Conservation (phyloP, 2,113 vertebrate genomes). For the Dipodomys ordii region DNA sequence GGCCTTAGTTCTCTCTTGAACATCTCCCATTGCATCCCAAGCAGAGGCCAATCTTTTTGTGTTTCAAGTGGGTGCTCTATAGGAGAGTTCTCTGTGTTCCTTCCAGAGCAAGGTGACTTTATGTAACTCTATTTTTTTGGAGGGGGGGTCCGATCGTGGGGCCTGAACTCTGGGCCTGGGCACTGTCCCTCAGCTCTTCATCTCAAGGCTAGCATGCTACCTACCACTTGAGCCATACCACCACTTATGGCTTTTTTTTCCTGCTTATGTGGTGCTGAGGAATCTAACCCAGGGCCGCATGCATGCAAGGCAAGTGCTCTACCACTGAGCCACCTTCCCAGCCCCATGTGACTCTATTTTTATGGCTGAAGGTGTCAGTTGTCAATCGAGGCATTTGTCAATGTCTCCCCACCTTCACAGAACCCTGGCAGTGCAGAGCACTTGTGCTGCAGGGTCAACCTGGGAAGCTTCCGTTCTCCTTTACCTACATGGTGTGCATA, state of each 20-base stretch:
- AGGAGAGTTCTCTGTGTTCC: slow-evolving; percentile 69
- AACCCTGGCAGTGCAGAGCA: background rate
- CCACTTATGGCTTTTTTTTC: no score
- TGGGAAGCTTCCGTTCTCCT: background rate
- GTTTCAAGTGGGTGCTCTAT: slow-evolving; percentile 57
- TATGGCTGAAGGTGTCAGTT: slow-evolving; percentile 75
- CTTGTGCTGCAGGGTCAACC: background rate
- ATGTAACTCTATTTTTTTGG: slow-evolving; percentile 1
- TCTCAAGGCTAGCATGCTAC: no score
- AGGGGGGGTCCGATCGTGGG: no score
- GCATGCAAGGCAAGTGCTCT: no score
- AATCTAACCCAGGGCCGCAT: no score
- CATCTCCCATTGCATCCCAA: background rate
- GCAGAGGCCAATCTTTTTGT: background rate
- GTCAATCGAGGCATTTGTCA: slow-evolving; percentile 80
- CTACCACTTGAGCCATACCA: no score
- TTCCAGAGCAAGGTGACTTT: slow-evolving; percentile 72
- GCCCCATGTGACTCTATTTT: background rate
- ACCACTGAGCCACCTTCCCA: no score
- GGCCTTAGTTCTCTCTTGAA: background rate
- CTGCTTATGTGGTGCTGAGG: no score
- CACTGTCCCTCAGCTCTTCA: no score
- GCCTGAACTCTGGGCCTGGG: no score
- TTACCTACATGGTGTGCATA: background rate
- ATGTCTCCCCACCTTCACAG: slow-evolving; percentile 79